Conservation (phyloP, 2,113 vertebrate species). For the Lates calcarifer region DNA sequence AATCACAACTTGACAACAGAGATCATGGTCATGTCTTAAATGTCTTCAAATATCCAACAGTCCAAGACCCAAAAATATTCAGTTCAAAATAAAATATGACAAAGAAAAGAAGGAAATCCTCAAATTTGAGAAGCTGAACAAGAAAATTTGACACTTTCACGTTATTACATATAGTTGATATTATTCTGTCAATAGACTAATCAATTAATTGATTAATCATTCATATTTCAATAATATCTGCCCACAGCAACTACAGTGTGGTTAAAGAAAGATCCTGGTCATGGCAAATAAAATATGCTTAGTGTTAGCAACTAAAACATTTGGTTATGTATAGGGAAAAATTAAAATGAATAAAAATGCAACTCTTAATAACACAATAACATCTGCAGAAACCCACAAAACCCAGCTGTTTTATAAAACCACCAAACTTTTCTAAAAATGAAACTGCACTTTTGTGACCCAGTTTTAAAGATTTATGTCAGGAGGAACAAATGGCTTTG, state of each 20-base stretch:
- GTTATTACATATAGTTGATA: too few relatives aligned
- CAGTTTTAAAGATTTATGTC: not conserved
- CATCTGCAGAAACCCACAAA: constrained; percentile 28
- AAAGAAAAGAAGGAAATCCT: not conserved
- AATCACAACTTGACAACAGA: too few relatives aligned
- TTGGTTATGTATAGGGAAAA: not conserved
- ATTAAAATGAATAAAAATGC: not conserved
- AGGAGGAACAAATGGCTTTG: constrained; percentile 35
- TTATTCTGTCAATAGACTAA: not conserved
- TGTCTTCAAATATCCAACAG: too few relatives aligned
- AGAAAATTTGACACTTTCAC: too few relatives aligned
- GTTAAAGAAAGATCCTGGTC: not conserved
- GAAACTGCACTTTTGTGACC: not conserved
- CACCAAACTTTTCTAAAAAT: not conserved
- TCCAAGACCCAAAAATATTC: not conserved
- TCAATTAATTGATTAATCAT: not conserved
- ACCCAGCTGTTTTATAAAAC: constrained; percentile 4
- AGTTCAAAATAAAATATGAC: not conserved
- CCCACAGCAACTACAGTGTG: not conserved
- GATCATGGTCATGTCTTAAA: too few relatives aligned
- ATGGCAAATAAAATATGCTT: not conserved
- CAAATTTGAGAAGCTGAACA: too few relatives aligned
- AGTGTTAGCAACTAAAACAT: not conserved
- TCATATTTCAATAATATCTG: not conserved
- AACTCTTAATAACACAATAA: not conserved